phyloP scores from a whole-genome alignment of 2,888 invertebrate genomes.

The Conchocele bisecta region DNA sequence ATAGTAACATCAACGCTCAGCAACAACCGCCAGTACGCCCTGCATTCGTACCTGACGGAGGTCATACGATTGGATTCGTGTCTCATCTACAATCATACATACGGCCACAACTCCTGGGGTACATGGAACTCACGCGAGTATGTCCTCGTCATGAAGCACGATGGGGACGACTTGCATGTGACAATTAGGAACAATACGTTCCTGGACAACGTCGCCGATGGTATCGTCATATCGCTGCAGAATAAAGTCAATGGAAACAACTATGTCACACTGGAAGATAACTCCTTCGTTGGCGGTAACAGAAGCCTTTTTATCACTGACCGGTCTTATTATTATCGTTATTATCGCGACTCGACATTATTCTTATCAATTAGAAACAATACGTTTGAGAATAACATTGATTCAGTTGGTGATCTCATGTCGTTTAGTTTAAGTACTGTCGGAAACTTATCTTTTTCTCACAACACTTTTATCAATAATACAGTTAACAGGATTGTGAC shows the following conservation, averaged over 20 bases:
- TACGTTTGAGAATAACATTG: background rate
- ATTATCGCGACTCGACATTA: background rate
- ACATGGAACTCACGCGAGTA: background rate
- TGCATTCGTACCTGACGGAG: background rate
- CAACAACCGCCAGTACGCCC: conserved; percentile 9
- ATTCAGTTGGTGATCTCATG: background rate
- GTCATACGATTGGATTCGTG: conserved; percentile 5
- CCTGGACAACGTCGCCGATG: conserved; percentile 18
- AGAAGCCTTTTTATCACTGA: background rate
- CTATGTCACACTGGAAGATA: conserved; percentile 14
- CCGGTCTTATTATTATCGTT: background rate
- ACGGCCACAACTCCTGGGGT: conserved; percentile 12
- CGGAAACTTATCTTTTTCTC: background rate
- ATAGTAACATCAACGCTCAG: background rate
- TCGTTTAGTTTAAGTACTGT: background rate
- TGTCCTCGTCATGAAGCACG: background rate
- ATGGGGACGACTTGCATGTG: background rate
- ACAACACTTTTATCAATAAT: background rate
- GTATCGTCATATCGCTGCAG: background rate
- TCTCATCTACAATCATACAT: conserved; percentile 1
- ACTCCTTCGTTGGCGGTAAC: conserved; percentile 22
- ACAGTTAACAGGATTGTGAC: background rate
- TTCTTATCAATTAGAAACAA: background rate
- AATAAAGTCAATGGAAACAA: background rate
- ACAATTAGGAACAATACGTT: conserved; percentile 21